A percentile compares a stretch with the other conserved stretches of the same genome.
Evolutionary conservation across 1,140 invertebrate genomes (phyloP).

Genomic region (Euborellia annulipes): DNA sequence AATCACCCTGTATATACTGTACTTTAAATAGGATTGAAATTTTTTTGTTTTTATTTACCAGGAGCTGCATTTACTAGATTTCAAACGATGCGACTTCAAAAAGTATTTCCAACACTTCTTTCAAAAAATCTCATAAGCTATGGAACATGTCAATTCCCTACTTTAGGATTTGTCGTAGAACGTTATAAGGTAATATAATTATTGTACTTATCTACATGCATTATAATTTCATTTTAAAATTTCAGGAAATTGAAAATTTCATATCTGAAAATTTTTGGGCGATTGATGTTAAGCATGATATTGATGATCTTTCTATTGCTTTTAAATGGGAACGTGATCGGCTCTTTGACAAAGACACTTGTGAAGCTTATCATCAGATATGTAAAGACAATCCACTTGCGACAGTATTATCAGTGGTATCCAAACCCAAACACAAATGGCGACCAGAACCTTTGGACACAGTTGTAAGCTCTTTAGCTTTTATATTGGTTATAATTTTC

Average conservation of each 20-base stretch:
- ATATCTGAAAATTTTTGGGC: conserved; percentile 87
- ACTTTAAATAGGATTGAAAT: conserved; percentile 4
- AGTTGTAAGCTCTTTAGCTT: conserved; percentile 46
- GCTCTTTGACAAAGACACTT: conserved; percentile 76
- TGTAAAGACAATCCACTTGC: conserved; percentile 62
- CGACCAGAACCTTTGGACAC: conserved; percentile 90
- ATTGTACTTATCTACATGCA: too few relatives aligned
- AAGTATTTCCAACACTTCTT: conserved; percentile 63
- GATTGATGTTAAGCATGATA: conserved; percentile 57
- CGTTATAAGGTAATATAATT: conserved; percentile 52
- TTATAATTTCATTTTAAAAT: too few relatives aligned
- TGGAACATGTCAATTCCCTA: conserved; percentile 95
- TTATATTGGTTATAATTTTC: neutral
- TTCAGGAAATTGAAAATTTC: conserved; percentile 55
- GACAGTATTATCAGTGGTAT: conserved; percentile 62
- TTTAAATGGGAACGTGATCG: conserved; percentile 80
- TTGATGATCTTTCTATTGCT: conserved; percentile 57
- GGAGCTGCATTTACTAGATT: conserved; percentile 97
- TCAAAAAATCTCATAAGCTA: conserved; percentile 81
- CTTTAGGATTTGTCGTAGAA: conserved; percentile 92
- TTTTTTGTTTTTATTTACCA: conserved; percentile 27
- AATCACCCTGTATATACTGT: too few relatives aligned
- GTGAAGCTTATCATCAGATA: conserved; percentile 61
- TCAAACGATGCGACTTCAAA: conserved; percentile 81
- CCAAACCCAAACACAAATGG: conserved; percentile 92